A percentile compares a stretch with the other conserved stretches of the same genome.
Evolutionary conservation across 2,797 vertebrate genomes (phyloP).

Genomic region (Pygocentrus nattereri): DNA sequence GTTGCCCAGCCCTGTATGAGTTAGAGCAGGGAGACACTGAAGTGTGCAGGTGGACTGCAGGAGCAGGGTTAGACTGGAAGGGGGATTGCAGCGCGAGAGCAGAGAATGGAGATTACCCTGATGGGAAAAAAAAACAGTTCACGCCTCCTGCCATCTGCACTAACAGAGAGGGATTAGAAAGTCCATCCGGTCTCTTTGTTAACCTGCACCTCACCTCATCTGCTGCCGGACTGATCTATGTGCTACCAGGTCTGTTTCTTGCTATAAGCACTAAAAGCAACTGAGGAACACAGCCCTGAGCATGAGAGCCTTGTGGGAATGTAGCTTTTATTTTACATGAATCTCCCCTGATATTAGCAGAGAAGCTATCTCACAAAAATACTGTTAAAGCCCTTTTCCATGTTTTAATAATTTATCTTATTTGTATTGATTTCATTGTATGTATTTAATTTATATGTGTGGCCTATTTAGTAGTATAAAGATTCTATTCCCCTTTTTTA

Average conservation of each 20-base stretch:
- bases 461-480: not conserved
- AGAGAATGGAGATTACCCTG: not conserved
- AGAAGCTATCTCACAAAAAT: too few species aligned
- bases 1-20: too few species aligned
- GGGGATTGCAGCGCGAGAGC: not conserved
- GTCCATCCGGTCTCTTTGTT: constrained; percentile 14
- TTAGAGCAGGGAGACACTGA: not conserved
- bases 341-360: too few species aligned
- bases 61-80: not conserved
- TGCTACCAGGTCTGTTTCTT: not conserved
- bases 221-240: not conserved
- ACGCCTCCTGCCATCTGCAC: constrained; percentile 19
- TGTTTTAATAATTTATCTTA: too few species aligned
- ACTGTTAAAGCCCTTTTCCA: too few species aligned
- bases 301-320: not conserved
- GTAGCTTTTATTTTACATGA: not conserved
- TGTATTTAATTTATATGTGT: too few species aligned
- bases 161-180: not conserved
- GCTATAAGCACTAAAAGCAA: not conserved
- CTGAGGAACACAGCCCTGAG: not conserved
- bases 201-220: not conserved
- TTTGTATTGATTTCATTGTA: too few species aligned
- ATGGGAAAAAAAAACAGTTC: constrained; percentile 8
- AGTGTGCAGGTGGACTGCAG: not conserved
- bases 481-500: too few species aligned